Conservation (phyloP, 64 coral and sea anemone genomes). For the Stichodactyla mertensii region DNA sequence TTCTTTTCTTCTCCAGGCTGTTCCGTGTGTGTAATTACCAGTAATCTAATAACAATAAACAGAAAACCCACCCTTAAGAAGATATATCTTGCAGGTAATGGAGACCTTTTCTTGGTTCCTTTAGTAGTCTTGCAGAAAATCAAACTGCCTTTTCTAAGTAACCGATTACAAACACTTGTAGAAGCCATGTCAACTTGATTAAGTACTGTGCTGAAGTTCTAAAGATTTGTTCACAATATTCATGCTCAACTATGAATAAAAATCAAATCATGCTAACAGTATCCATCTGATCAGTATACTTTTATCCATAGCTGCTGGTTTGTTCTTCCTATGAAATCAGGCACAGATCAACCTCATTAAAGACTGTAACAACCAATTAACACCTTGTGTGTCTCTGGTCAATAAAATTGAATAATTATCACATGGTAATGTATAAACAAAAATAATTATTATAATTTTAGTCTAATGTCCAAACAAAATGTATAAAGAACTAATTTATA, state of each 20-base stretch:
- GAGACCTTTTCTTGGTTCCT: slow-evolving; percentile 9
- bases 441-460: neutral
- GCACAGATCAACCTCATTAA: neutral
- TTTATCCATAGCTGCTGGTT: neutral
- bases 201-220: neutral
- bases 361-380: neutral
- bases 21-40: neutral
- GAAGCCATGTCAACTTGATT: neutral
- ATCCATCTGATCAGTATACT: neutral
- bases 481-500: neutral
- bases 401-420: slow-evolving; percentile 4
- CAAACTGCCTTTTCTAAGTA: neutral
- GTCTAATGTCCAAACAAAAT: neutral
- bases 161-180: neutral
- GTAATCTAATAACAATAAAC: neutral
- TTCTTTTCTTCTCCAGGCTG: neutral
- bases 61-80: slow-evolving; percentile 2
- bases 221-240: neutral
- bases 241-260: neutral
- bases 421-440: neutral
- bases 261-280: neutral
- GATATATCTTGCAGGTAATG: neutral
- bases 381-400: neutral
- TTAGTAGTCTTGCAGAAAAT: slow-evolving; percentile 11
- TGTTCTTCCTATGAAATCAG: neutral